These are phyloP conservation scores for Porites divaricata DNA, from an alignment of 92 coral and sea anemone genomes.

Conservation along the genomic window DNA sequence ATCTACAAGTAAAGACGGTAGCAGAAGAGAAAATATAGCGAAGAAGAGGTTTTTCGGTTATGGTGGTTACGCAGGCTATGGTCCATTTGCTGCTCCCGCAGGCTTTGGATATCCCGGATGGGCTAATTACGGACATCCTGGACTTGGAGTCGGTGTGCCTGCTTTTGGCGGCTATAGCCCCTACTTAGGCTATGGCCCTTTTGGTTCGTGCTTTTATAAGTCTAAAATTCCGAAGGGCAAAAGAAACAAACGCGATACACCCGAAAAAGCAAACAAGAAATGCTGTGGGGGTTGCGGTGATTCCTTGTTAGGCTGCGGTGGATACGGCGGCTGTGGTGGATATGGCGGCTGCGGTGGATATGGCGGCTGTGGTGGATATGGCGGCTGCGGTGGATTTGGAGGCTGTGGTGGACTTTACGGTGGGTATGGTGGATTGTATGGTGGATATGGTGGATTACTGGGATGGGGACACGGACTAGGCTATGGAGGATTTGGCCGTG, in stretches of 20 bases:
- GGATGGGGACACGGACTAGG: slow-evolving; percentile 53
- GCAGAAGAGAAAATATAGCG: slow-evolving; percentile 63
- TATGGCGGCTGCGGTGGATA: slow-evolving; percentile 54
- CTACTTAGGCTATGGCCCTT: slow-evolving; percentile 53
- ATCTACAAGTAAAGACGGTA: slow-evolving; percentile 40
- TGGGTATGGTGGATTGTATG: slow-evolving; percentile 31
- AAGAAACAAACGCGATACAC: slow-evolving; percentile 17
- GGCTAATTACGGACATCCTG: slow-evolving; percentile 89
- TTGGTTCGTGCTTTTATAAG: slow-evolving; percentile 52
- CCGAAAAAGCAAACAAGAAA: slow-evolving; percentile 40
- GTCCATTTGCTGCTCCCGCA: slow-evolving; percentile 56
- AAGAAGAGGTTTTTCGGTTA: slow-evolving; percentile 75
- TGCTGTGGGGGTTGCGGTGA: slow-evolving; percentile 57
- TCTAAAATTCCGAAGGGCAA: slow-evolving; percentile 45
- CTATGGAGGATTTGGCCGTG: slow-evolving; percentile 62
- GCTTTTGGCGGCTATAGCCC: slow-evolving; percentile 63
- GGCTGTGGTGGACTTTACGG: slow-evolving; percentile 59
- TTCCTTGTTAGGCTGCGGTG: slow-evolving; percentile 34
- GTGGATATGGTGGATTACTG: slow-evolving; percentile 48
- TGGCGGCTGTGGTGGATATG: slow-evolving; percentile 61
- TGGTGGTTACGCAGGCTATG: slow-evolving; percentile 58
- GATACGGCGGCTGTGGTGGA: slow-evolving; percentile 68
- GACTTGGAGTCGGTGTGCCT: slow-evolving; percentile 70
- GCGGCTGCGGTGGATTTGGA: slow-evolving; percentile 54
- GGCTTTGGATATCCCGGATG: slow-evolving; percentile 92